Evolutionary conservation across 2,113 vertebrate genomes (phyloP).

Genomic region (Cyanoramphus novaezelandiae): DNA sequence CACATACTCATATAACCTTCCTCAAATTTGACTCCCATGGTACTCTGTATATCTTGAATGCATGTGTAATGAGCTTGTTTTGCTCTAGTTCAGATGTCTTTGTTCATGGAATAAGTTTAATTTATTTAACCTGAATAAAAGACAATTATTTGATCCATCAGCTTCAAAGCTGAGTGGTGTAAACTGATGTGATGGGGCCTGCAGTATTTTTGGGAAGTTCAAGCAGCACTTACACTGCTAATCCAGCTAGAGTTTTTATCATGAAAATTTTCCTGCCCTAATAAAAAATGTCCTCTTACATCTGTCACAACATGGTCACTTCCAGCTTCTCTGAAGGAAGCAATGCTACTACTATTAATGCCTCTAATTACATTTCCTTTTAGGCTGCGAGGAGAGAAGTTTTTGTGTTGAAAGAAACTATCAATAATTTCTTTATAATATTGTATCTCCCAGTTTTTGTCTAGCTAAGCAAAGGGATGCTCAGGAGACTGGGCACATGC

Average conservation of each 20-base stretch:
- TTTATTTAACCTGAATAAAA: not conserved
- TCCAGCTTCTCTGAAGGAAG: not conserved
- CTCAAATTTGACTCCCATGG: not conserved
- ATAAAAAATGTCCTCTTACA: not conserved
- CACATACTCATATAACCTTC: not conserved
- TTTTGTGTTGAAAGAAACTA: not conserved
- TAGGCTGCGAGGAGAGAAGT: not conserved
- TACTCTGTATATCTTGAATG: not conserved
- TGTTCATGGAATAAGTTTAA: not conserved
- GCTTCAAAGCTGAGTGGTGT: not conserved
- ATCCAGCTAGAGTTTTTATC: not conserved
- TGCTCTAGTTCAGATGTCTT: not conserved
- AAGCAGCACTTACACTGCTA: not conserved
- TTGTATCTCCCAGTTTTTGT: not conserved
- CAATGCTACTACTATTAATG: not conserved
- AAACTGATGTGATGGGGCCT: not conserved
- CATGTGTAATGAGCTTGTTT: not conserved
- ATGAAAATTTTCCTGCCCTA: not conserved
- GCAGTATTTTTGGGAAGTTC: not conserved
- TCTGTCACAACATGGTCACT: not conserved
- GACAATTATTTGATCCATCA: not conserved
- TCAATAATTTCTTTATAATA: not conserved
- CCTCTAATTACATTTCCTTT: not conserved
- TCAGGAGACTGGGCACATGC: not conserved
- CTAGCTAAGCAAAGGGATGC: not conserved